Conservation (phyloP, 2,797 vertebrate species). For the Gila robusta region DNA sequence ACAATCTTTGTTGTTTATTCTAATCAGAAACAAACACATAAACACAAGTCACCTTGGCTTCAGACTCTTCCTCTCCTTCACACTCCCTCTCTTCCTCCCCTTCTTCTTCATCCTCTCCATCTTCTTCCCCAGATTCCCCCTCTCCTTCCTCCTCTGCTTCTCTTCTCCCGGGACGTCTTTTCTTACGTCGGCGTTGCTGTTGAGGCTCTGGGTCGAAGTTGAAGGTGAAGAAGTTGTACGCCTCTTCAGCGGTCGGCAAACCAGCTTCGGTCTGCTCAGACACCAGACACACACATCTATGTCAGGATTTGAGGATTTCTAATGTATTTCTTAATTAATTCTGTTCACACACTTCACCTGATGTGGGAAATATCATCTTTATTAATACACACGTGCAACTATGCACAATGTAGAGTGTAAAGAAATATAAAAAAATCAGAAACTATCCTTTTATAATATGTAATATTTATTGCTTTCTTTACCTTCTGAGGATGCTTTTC, state of each 20-base stretch:
- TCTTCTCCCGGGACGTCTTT: constrained; percentile 52
- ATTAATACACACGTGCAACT: background rate
- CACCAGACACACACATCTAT: background rate
- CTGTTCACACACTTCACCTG: no score
- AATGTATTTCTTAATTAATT: background rate
- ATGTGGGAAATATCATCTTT: background rate
- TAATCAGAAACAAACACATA: background rate
- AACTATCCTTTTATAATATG: background rate
- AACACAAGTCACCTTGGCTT: constrained; percentile 69
- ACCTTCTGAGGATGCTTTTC: background rate
- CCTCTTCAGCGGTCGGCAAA: constrained; percentile 86
- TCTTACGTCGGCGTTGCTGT: constrained; percentile 65
- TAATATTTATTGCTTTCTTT: background rate
- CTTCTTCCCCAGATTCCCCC: constrained; percentile 67
- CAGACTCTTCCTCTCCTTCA: constrained; percentile 73
- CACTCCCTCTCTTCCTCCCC: constrained; percentile 59
- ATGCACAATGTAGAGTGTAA: background rate
- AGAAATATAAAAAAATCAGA: background rate
- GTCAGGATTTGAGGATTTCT: background rate
- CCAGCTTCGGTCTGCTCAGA: constrained; percentile 75
- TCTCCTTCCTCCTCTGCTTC: constrained; percentile 66
- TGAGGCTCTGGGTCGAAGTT: constrained; percentile 86
- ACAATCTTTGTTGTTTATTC: background rate
- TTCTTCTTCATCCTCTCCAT: constrained; percentile 47
- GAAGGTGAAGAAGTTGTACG: constrained; percentile 94